A percentile compares a stretch with the other conserved stretches of the same genome.
phyloP scores from a whole-genome alignment of 2,888 invertebrate genomes.

The Holacanthella duospinosa region DNA sequence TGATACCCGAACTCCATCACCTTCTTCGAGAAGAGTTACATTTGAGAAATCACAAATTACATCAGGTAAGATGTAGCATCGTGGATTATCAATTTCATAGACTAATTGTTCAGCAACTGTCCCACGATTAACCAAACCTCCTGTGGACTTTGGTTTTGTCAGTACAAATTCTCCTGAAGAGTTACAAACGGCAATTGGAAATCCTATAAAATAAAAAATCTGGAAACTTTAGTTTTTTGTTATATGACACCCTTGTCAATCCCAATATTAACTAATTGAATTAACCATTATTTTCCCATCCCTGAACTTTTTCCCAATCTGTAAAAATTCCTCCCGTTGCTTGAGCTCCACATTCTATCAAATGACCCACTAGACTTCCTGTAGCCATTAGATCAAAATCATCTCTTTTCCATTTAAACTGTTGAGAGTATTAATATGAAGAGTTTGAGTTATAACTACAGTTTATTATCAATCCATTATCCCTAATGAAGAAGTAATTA shows the following conservation, averaged over 20 bases:
- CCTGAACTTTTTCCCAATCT: conserved; percentile 44
- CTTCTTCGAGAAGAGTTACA: conserved; percentile 38
- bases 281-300: conserved; percentile 42
- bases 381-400: conserved; percentile 43
- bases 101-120: conserved; percentile 45
- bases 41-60: conserved; percentile 45
- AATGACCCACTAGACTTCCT: conserved; percentile 46
- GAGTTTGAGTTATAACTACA: neutral
- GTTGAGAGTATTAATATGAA: conserved; percentile 14
- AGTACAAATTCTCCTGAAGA: conserved; percentile 42
- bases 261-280: neutral
- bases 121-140: conserved; percentile 39
- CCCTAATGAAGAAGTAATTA: too few species aligned
- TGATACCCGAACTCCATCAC: conserved; percentile 41
- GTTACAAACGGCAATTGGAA: conserved; percentile 45
- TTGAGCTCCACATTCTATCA: conserved; percentile 48
- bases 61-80: conserved; percentile 44
- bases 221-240: too few species aligned
- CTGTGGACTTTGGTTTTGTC: conserved; percentile 43
- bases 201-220: conserved; percentile 39
- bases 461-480: neutral
- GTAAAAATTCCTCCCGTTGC: conserved; percentile 46
- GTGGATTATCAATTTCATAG: conserved; percentile 46
- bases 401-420: conserved; percentile 43
- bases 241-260: too few species aligned